Conservation (phyloP, 1,140 invertebrate genomes). For the Pogonomyrmex californicus region DNA sequence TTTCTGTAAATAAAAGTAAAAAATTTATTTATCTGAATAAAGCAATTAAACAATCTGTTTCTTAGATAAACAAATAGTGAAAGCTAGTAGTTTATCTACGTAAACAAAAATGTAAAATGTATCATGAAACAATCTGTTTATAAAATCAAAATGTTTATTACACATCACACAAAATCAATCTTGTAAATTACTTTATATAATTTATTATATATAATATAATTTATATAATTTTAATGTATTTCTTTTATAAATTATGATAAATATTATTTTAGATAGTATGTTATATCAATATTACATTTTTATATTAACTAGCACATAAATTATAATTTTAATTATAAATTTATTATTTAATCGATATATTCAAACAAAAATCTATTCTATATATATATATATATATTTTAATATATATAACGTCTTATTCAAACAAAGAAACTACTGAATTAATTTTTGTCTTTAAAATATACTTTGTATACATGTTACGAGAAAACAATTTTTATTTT, state of each 20-base stretch:
- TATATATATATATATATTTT: neutral
- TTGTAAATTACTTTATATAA: neutral
- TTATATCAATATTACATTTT: neutral
- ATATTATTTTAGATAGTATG: neutral
- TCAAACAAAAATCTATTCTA: neutral
- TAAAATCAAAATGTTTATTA: neutral
- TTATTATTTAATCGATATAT: neutral
- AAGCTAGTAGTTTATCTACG: neutral
- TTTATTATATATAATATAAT: neutral
- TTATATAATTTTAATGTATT: slow-evolving; percentile 6
- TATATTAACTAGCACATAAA: neutral
- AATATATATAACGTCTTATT: slow-evolving; percentile 53
- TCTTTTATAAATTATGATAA: neutral
- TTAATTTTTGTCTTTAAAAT: neutral
- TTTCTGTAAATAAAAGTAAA: slow-evolving; percentile 78
- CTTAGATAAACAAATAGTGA: neutral
- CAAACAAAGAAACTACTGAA: neutral
- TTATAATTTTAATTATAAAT: slow-evolving; percentile 10
- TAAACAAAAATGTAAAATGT: neutral
- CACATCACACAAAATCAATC: neutral
- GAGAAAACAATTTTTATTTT: neutral
- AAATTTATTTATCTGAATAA: neutral
- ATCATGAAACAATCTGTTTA: neutral
- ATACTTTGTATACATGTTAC: neutral
- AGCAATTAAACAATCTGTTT: neutral